Evolutionary conservation across 2,888 invertebrate species (phyloP).

Genomic region (Melinopterus prodromus): DNA sequence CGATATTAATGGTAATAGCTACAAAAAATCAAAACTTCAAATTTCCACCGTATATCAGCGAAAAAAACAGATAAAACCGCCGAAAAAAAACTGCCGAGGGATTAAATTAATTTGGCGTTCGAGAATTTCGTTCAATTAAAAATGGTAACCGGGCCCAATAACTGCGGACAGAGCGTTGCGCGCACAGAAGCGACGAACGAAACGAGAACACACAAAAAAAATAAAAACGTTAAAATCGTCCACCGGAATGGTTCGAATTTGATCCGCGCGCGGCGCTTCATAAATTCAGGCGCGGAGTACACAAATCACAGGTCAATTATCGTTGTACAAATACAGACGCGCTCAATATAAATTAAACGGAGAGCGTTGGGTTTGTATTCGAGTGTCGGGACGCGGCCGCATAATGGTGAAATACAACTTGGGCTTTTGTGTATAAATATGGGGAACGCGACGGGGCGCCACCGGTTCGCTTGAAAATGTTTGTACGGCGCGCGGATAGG

Average conservation of each 20-base stretch:
- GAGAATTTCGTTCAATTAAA: slow-evolving; percentile 22
- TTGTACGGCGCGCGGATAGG: slow-evolving; percentile 36
- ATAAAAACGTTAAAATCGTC: slow-evolving; percentile 18
- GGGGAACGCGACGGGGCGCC: slow-evolving; percentile 45
- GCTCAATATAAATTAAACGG: slow-evolving; percentile 52
- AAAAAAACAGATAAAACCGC: background rate
- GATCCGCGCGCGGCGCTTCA: slow-evolving; percentile 19
- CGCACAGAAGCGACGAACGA: background rate
- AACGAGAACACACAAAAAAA: background rate
- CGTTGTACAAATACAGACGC: slow-evolving; percentile 54
- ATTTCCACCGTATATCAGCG: too few relatives aligned
- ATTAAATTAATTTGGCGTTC: slow-evolving; percentile 20
- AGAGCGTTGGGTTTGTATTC: slow-evolving; percentile 46
- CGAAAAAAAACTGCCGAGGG: background rate
- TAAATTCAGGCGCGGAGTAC: slow-evolving; percentile 45
- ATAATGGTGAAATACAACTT: slow-evolving; percentile 50
- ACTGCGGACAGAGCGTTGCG: background rate
- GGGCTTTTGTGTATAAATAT: slow-evolving; percentile 50
- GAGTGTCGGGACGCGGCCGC: slow-evolving; percentile 42
- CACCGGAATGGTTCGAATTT: slow-evolving; percentile 5
- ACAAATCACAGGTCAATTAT: slow-evolving; percentile 57
- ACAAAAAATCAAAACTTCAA: too few relatives aligned
- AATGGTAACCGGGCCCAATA: slow-evolving; percentile 12
- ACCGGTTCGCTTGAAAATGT: slow-evolving; percentile 46
- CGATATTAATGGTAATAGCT: too few relatives aligned